Conservation (phyloP, 2,888 invertebrate species). For the Athetis lepigone region DNA sequence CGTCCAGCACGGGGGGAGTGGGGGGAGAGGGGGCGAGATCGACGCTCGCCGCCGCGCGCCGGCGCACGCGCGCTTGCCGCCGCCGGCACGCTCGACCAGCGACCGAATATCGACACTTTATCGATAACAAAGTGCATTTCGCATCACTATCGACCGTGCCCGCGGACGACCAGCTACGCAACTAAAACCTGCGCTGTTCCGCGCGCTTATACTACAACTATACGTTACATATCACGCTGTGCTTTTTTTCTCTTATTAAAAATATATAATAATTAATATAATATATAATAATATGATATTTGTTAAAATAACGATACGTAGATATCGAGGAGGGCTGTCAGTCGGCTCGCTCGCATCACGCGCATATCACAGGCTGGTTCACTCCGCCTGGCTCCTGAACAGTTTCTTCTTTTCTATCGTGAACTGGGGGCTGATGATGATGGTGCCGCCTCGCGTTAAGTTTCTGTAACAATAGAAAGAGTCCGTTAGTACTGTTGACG, state of each 20-base stretch:
- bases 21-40: slow-evolving; percentile 70
- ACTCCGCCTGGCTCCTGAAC: slow-evolving; percentile 93
- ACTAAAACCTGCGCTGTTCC: slow-evolving; percentile 73
- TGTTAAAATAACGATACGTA: slow-evolving; percentile 90
- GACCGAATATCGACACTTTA: slow-evolving; percentile 70
- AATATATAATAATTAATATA: slow-evolving; percentile 89
- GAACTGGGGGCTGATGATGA: slow-evolving; percentile 97
- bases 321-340: slow-evolving; percentile 89
- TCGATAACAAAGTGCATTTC: slow-evolving; percentile 71
- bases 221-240: slow-evolving; percentile 91
- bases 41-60: slow-evolving; percentile 76
- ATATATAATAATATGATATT: slow-evolving; percentile 90
- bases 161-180: slow-evolving; percentile 53
- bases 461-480: slow-evolving; percentile 91
- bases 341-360: slow-evolving; percentile 85
- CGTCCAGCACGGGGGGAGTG: slow-evolving; percentile 57
- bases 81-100: slow-evolving; percentile 53
- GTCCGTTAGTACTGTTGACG: slow-evolving; percentile 61
- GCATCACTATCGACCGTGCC: slow-evolving; percentile 64
- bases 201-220: slow-evolving; percentile 86
- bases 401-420: slow-evolving; percentile 97
- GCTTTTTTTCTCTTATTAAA: slow-evolving; percentile 90
- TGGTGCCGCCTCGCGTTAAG: slow-evolving; percentile 95
- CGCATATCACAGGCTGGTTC: slow-evolving; percentile 77
- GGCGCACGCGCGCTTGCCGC: slow-evolving; percentile 60